Evolutionary conservation across 2,888 invertebrate species (phyloP), one percentile per base, ranked within the genome.

Genomic region (Drosophila pegasa): DNA sequence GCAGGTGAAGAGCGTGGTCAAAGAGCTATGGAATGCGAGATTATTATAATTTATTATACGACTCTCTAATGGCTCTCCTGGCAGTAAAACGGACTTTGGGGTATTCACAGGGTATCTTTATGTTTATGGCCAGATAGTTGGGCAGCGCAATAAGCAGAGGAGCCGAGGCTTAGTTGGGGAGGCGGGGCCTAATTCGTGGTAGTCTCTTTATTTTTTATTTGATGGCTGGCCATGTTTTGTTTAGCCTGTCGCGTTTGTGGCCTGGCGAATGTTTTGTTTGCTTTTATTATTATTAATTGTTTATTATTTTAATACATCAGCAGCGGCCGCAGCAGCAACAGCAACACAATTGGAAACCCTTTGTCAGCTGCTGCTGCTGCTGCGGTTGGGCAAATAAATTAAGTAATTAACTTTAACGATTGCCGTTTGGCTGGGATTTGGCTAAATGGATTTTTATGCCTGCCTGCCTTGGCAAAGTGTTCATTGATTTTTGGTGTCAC

Each of bases 371-470:
- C 37, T 54, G 50, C 37, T 54, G 50, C 45, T 61, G 66, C 69
- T 75, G 75, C 47, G 64, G 77, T 70, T 59, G 60, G 58, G n/a
- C 56, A 68, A 77, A 78, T 80, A 77, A 78, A 80, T 78, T 80
- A 77, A 80, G 74, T 80, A 78, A 80, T 78, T 78, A 78, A 77
- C 77, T 80, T 80, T 80, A 77, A 77, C 66, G 71, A 63, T 65
- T 63, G 52, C 50, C 71, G 38, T 66, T 75, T 51, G 70, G 51
- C 56, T 74, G 25, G 37, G 45, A 56, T 75, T 71, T 50, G 41
- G 43, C 54, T 58, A 57, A 62, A 56, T 68, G 55, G 38, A 68
- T 62, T 59, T 73, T 56, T 43, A 66, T 62, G 71, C 66, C 57
- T n/a, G n/a, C 47, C 55, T 35, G n/a, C 52, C 43, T 58, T 69